Percentiles rank a stretch among this genome's conserved stretches.
Conservation (phyloP, 2,888 invertebrate genomes). For the Leptinotarsa juncta region DNA sequence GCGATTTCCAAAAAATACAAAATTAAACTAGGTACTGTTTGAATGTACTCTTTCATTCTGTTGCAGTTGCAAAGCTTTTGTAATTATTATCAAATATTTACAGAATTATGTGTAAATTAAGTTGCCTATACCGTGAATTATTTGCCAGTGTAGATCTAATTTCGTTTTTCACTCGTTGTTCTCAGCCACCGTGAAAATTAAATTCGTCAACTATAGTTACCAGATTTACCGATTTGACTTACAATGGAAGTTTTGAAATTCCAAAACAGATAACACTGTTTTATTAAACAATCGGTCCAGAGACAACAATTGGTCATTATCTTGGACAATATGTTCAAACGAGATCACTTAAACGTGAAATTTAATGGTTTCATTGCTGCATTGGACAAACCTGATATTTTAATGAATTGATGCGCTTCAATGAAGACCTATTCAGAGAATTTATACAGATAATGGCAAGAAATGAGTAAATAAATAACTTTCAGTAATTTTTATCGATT, state of each 20-base stretch:
- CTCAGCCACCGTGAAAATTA: not conserved
- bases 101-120: too few species aligned
- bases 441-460: constrained; percentile 4
- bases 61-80: too few species aligned
- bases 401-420: constrained; percentile 18
- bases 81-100: too few species aligned
- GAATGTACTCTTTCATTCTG: too few species aligned
- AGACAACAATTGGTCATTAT: constrained; percentile 13
- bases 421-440: constrained; percentile 6
- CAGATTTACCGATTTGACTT: not conserved
- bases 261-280: not conserved
- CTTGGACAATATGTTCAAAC: not conserved
- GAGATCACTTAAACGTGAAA: constrained; percentile 13
- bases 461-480: constrained; percentile 8
- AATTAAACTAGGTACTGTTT: too few species aligned
- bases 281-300: not conserved
- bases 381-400: constrained; percentile 8
- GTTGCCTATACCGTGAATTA: not conserved
- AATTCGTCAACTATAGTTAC: not conserved
- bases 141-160: not conserved
- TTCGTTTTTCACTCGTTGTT: not conserved
- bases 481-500: not conserved
- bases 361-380: constrained; percentile 12
- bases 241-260: not conserved
- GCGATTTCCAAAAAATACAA: too few species aligned